Percentiles rank a stretch among this genome's conserved stretches.
These are phyloP conservation scores for Rhinogobio ventralis DNA, from an alignment of 2,797 vertebrate genomes.

Conservation along the genomic window DNA sequence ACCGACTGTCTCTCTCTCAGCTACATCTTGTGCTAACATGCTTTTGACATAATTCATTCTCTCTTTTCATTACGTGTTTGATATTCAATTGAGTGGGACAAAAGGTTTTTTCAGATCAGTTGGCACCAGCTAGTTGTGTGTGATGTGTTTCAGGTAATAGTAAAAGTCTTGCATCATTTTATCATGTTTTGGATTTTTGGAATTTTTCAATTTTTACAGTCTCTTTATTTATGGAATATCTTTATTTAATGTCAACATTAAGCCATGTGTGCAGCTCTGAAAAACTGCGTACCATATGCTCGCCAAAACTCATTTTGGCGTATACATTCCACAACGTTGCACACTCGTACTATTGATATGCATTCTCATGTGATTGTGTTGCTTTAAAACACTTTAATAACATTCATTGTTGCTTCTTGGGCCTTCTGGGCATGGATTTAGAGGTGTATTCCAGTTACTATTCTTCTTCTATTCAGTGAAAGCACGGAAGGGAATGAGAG, in stretches of 20 bases:
- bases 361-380: no score
- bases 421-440: slow-evolving; percentile 17
- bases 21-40: background rate
- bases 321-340: no score
- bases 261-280: no score
- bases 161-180: background rate
- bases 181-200: background rate
- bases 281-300: no score
- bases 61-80: background rate
- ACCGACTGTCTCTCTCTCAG: background rate
- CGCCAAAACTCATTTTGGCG: no score
- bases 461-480: slow-evolving; percentile 21
- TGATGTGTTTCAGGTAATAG: background rate
- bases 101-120: background rate
- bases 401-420: background rate
- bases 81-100: background rate
- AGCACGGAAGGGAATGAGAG: slow-evolving; percentile 33
- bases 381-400: background rate
- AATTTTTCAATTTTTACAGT: background rate
- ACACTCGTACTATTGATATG: no score
- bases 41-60: background rate
- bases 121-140: background rate
- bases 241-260: background rate
- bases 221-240: background rate
- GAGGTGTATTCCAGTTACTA: slow-evolving; percentile 13